phyloP scores from a whole-genome alignment of 2,797 vertebrate genomes.

The Poecile montanus region DNA sequence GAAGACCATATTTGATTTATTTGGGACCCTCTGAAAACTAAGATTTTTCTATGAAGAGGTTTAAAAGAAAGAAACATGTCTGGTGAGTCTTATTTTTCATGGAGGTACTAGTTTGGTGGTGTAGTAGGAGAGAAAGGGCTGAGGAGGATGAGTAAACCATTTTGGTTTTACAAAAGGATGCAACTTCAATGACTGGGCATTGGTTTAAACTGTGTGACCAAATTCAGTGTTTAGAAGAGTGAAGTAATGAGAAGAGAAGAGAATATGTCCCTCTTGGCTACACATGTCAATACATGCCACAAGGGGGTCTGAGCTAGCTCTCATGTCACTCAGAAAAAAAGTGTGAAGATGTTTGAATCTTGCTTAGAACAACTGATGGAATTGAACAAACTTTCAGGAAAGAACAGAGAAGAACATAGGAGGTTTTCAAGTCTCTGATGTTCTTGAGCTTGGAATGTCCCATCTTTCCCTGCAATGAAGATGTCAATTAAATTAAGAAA shows the following conservation, averaged over 20 bases:
- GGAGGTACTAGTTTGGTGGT: not conserved
- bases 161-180: not conserved
- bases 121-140: not conserved
- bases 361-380: not conserved
- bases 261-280: not conserved
- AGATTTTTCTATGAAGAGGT: not conserved
- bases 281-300: not conserved
- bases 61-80: not conserved
- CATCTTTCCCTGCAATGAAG: accelerated
- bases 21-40: not conserved
- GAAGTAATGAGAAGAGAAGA: not conserved
- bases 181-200: not conserved
- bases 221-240: not conserved
- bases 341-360: not conserved
- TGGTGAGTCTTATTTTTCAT: not conserved
- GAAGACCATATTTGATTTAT: not conserved
- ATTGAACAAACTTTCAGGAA: not conserved
- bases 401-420: not conserved
- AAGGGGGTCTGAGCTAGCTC: not conserved
- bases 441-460: not conserved
- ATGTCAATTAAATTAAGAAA: not conserved
- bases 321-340: not conserved
- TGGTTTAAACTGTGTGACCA: not conserved
- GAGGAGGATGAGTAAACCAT: not conserved
- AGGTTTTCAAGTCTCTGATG: not conserved